These are phyloP conservation scores for Psephotus haematonotus DNA, from an alignment of 2,113 vertebrate species.

Conservation along the genomic window DNA sequence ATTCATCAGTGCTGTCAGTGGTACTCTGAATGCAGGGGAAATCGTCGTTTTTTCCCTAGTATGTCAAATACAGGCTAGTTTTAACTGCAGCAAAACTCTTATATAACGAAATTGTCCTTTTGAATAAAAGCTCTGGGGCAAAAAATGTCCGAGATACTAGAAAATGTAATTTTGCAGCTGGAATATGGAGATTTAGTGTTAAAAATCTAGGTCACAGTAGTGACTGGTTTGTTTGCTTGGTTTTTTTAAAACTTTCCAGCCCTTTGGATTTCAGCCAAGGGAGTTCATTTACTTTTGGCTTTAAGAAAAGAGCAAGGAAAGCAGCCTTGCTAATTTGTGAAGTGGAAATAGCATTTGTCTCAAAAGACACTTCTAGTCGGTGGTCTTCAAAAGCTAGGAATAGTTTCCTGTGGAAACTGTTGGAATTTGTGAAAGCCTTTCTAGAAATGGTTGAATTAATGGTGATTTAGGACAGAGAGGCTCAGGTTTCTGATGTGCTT, in stretches of 20 bases:
- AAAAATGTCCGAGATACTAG: not conserved
- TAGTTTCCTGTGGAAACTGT: conserved; percentile 36
- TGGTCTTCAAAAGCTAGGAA: conserved; percentile 11
- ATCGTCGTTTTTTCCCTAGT: rapidly evolving
- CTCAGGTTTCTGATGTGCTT: not conserved
- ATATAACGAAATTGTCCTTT: not conserved
- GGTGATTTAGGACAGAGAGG: not conserved
- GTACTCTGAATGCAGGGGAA: rapidly evolving
- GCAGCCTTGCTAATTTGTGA: conserved; percentile 39
- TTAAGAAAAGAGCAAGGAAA: conserved; percentile 59
- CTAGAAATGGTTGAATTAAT: no score
- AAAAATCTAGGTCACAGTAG: conserved; percentile 51
- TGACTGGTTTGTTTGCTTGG: conserved; percentile 47
- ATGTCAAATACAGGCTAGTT: rapidly evolving
- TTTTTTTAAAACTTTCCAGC: conserved; percentile 55
- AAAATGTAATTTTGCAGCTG: conserved; percentile 7
- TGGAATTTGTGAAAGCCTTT: not conserved
- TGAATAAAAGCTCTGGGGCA: not conserved
- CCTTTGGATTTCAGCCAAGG: conserved; percentile 44
- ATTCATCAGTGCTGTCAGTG: not conserved
- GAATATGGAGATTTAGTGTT: not conserved
- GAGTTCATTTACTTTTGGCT: conserved; percentile 65
- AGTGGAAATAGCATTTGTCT: conserved; percentile 47
- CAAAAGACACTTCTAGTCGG: no score
- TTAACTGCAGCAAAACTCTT: not conserved